Evolutionary conservation across 2,888 invertebrate species (phyloP).

Genomic region (Cacoxenus indagator): DNA sequence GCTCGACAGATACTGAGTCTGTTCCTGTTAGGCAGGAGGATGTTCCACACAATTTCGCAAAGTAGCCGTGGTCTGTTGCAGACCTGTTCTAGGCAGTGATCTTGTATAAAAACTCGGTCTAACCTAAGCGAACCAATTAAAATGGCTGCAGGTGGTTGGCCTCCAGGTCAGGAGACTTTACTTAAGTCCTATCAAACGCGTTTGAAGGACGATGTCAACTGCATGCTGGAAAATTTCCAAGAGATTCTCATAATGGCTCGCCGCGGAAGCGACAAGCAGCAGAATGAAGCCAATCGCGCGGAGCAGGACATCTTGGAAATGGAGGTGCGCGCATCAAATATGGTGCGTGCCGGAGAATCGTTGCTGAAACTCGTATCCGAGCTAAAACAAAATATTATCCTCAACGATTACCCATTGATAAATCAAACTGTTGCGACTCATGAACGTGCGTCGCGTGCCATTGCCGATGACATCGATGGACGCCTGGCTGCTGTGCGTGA

Average conservation of each 20-base stretch:
- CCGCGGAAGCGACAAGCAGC: background rate
- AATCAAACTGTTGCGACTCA: background rate
- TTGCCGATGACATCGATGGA: background rate
- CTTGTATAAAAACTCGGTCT: no score
- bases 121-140: no score
- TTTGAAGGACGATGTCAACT: background rate
- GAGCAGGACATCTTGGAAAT: conserved; percentile 3
- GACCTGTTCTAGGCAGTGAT: no score
- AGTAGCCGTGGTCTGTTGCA: no score
- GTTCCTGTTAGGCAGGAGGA: no score
- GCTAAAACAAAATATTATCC: background rate
- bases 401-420: background rate
- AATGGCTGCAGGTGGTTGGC: background rate
- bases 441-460: no score
- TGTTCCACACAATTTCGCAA: no score
- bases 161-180: background rate
- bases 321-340: background rate
- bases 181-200: background rate
- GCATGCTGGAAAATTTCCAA: conserved; percentile 14
- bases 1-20: no score
- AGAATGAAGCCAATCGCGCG: background rate
- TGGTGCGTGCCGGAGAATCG: conserved; percentile 2
- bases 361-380: background rate
- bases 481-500: background rate
- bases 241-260: background rate